These are phyloP conservation scores for Xenopus borealis DNA, from an alignment of 2,113 vertebrate species.

Conservation along the genomic window DNA sequence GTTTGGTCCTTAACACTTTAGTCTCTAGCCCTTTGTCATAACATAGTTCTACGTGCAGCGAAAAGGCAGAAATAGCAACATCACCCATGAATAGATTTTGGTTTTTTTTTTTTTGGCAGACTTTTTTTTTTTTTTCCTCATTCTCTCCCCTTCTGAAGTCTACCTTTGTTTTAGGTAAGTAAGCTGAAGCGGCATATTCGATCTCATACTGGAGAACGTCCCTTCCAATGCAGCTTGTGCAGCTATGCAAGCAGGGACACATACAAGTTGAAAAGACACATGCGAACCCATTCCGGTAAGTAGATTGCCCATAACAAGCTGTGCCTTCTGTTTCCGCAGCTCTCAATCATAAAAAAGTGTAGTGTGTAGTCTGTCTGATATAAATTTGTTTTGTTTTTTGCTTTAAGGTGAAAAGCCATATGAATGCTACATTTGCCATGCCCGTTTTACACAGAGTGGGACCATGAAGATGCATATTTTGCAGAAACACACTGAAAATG, in stretches of 20 bases:
- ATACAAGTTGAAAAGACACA: slow-evolving; percentile 97
- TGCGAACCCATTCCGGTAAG: slow-evolving; percentile 95
- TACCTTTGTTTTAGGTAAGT: slow-evolving; percentile 74
- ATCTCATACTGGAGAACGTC: slow-evolving; percentile 93
- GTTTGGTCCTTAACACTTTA: too few species aligned
- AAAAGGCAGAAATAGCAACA: too few species aligned
- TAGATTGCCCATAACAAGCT: background rate
- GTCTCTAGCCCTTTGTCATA: too few species aligned
- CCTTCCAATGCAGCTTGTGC: slow-evolving; percentile 97
- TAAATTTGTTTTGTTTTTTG: background rate
- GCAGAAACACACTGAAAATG: slow-evolving; percentile 98
- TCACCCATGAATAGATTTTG: too few species aligned
- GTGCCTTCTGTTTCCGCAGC: too few species aligned
- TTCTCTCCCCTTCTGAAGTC: background rate
- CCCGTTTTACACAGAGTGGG: slow-evolving; percentile 95
- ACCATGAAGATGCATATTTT: slow-evolving; percentile 99
- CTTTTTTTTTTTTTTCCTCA: too few species aligned
- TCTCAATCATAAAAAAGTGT: background rate
- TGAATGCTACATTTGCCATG: slow-evolving; percentile 98
- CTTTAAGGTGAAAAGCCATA: slow-evolving; percentile 91
- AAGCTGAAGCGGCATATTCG: slow-evolving; percentile 97
- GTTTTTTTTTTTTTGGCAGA: too few species aligned
- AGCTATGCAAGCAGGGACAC: slow-evolving; percentile 98
- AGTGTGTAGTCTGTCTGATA: background rate
- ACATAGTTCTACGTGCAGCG: too few species aligned